phyloP scores from a whole-genome alignment of 2,888 invertebrate species.

The Aphrophora alni region DNA sequence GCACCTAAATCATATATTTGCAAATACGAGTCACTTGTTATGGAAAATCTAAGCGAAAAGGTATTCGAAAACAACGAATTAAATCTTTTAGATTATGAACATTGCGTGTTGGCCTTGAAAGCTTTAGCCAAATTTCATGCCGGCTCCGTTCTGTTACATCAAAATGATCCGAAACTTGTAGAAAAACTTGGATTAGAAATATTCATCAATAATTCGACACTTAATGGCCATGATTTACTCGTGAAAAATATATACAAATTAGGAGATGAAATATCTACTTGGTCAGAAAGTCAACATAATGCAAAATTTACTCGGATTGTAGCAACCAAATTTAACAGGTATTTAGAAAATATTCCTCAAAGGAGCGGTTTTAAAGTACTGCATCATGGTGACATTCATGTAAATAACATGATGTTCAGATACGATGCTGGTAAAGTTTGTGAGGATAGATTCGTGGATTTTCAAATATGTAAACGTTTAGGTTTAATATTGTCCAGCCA shows the following conservation, averaged over 20 bases:
- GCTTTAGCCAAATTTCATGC: neutral
- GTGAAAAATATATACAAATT: neutral
- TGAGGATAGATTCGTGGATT: neutral
- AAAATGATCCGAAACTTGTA: neutral
- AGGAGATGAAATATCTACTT: neutral
- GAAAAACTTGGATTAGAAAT: neutral
- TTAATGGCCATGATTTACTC: neutral
- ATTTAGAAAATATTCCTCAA: neutral
- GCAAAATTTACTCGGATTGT: neutral
- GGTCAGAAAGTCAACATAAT: neutral
- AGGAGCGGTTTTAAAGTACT: neutral
- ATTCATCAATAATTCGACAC: neutral
- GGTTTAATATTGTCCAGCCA: neutral
- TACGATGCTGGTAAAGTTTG: neutral
- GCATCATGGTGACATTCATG: neutral
- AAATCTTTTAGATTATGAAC: too few species aligned
- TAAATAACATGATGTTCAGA: neutral
- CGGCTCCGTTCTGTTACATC: neutral
- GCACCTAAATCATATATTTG: neutral
- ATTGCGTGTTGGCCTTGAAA: too few species aligned
- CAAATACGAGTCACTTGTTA: neutral
- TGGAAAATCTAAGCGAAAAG: too few species aligned
- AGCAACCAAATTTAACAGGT: neutral
- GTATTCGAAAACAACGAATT: too few species aligned
- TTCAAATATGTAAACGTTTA: neutral